Evolutionary conservation across 2,888 invertebrate species (phyloP), one percentile per base, ranked within the genome.

Genomic region (Autographa pulchrina): DNA sequence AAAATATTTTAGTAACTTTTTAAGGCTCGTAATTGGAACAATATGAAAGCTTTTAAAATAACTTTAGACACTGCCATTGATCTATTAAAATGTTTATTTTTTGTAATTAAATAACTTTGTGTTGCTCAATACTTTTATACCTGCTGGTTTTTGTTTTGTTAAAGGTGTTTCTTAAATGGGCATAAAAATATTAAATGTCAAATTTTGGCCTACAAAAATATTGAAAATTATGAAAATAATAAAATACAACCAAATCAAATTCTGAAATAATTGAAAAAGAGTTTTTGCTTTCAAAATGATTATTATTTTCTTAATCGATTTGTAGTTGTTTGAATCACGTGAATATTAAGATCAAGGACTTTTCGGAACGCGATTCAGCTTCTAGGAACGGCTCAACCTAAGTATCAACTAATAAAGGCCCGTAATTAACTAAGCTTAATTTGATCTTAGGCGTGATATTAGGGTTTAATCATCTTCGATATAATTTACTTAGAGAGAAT

Each of bases 41-140:
- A 20, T 56, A 64, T 18, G 7, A 35, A 64, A 20, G 35, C 64
- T 64, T 56, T 64, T 56, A 38, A 48, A 63, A 54, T 64, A 14
- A 20, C 35, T 54, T 18, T 16, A 56, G 25, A 56, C 16, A 64
- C n/a, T 32, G 52, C 3, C 63, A 35, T 54, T 56, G 54, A 54
- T 38, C 54, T 54, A 64, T 35, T 6, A 52, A 18, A 48, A 48
- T 48, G 48, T 6, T 18, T 18, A 35, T 54, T 20, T 54, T 64
- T 54, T 20, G 18, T 56, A 54, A 64, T 64, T 54, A 20, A 25
- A 20, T 25, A 54, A 64, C 20, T 64, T 64, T 63, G 18, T 63
- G 54, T 64, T 18, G 20, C 38, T 8, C 4, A 52, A 3, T 35
- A 35, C 63, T 18, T 63, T 56, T 54, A 14, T 35, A 35, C 18